Evolutionary conservation across 2,888 invertebrate species (phyloP), one percentile per base, ranked within the genome.

Genomic region (Dugesia japonica): DNA sequence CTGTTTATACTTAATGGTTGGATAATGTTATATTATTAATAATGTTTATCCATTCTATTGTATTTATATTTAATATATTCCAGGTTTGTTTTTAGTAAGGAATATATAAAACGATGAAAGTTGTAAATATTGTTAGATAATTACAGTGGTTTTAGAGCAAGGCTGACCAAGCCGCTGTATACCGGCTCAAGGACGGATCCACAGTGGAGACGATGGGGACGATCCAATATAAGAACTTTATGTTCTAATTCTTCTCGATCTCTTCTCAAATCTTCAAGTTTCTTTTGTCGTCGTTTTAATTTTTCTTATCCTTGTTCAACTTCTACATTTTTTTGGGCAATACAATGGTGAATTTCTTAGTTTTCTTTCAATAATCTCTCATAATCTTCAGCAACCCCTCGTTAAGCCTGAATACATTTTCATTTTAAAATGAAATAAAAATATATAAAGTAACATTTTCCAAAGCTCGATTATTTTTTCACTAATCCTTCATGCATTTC

Each of bases 221-320:
- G n/a, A n/a, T 75, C 75, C 26, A 75, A 56, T 26, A 27, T 27
- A 1, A 26, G 56, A 26, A 56, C 71, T 28, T 56, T 75, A 9
- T 20, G 26, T 71, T 75, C 75, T 20, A 75, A 42, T 15, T 77
- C 56, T 15, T 77, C 71, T 15, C 71, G 74, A 23, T 77, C 77
- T n/a, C 26, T 23, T 17, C 76, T 28, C 23, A 76, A 17, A 1
- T 9, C 20, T 71, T 75, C 77, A 17, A 76, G 28, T 27, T 77
- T 28, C 1, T 26, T 23, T 42, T 77, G 76, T 23, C 33, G 33
- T 71, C 72, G 75, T 17, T 15, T 71, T 26, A 76, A 72, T 28
- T 76, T 75, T 23, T 74, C 38, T n/a, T 77, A 28, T 17, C 72
- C 71, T 1, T 26, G 26, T 27, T 75, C 42, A 7, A 75, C 72